These are phyloP conservation scores for Argyrosomus japonicus DNA, from an alignment of 2,113 vertebrate genomes.

Conservation along the genomic window DNA sequence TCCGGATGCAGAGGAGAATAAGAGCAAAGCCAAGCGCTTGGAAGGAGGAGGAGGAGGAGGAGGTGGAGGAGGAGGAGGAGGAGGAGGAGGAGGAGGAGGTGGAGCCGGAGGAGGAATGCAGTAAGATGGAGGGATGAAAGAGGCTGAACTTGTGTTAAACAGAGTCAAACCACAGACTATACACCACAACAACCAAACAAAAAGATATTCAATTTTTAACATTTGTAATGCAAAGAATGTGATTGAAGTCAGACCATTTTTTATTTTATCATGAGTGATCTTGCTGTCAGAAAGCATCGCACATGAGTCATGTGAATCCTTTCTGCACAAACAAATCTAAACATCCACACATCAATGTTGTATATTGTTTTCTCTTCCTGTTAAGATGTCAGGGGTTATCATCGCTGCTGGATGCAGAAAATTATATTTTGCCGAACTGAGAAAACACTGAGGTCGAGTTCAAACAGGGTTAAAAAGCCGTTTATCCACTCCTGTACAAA, in stretches of 20 bases:
- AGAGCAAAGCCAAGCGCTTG: constrained; percentile 66
- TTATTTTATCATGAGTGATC: constrained; percentile 13
- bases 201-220: constrained; percentile 20
- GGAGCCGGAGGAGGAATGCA: constrained; percentile 56
- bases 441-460: constrained; percentile 27
- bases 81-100: constrained; percentile 9
- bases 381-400: constrained; percentile 41
- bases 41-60: constrained; percentile 27
- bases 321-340: constrained; percentile 23
- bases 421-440: neutral
- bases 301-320: constrained; percentile 20
- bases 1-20: constrained; percentile 94
- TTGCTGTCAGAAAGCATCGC: constrained; percentile 30
- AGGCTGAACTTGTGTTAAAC: constrained; percentile 52
- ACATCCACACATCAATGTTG: constrained; percentile 15
- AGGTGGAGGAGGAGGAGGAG: constrained; percentile 45
- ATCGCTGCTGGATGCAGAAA: constrained; percentile 28
- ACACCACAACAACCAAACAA: constrained; percentile 59
- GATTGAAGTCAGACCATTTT: constrained; percentile 37
- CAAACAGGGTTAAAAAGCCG: constrained; percentile 11
- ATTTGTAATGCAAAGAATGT: constrained; percentile 31
- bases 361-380: constrained; percentile 31
- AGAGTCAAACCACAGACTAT: constrained; percentile 60
- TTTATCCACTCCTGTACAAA: constrained; percentile 29
- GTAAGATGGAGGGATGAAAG: constrained; percentile 54